Percentiles rank a stretch among this genome's conserved stretches.
Conservation (phyloP, 2,888 invertebrate species). For the Drosophila austrosaltans region DNA sequence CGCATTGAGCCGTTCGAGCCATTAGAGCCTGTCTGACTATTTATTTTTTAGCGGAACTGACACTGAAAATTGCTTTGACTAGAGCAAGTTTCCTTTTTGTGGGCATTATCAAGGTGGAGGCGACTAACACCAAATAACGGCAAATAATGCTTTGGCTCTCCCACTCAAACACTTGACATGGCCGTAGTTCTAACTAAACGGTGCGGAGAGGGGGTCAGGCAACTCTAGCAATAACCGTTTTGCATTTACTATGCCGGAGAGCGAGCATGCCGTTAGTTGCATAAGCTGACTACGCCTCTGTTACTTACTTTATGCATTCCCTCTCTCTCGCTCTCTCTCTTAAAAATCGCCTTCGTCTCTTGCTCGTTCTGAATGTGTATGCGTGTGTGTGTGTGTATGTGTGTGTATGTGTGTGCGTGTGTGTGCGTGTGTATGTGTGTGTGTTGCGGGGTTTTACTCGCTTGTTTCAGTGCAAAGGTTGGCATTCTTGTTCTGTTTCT, state of each 20-base stretch:
- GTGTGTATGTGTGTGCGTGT: constrained; percentile 16
- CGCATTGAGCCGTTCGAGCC: neutral
- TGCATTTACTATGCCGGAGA: too few relatives aligned
- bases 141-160: constrained; percentile 18
- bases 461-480: constrained; percentile 73
- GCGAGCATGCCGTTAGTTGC: neutral
- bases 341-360: constrained; percentile 17
- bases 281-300: neutral
- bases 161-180: constrained; percentile 8
- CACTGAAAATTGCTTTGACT: neutral
- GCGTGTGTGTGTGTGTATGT: constrained; percentile 10
- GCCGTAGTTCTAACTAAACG: neutral
- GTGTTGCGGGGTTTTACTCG: constrained; percentile 66
- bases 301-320: constrained; percentile 1
- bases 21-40: neutral
- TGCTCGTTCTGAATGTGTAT: constrained; percentile 10
- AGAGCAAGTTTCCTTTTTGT: constrained; percentile 38
- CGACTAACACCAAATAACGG: constrained; percentile 23
- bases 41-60: neutral
- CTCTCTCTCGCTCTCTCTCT: constrained; percentile 12
- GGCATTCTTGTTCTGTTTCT: constrained; percentile 83
- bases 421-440: neutral
- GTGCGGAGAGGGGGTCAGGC: neutral
- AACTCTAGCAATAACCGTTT: too few relatives aligned
- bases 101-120: constrained; percentile 9